Evolutionary conservation across 2,888 invertebrate genomes (phyloP).

Genomic region (Xylota sylvarum): DNA sequence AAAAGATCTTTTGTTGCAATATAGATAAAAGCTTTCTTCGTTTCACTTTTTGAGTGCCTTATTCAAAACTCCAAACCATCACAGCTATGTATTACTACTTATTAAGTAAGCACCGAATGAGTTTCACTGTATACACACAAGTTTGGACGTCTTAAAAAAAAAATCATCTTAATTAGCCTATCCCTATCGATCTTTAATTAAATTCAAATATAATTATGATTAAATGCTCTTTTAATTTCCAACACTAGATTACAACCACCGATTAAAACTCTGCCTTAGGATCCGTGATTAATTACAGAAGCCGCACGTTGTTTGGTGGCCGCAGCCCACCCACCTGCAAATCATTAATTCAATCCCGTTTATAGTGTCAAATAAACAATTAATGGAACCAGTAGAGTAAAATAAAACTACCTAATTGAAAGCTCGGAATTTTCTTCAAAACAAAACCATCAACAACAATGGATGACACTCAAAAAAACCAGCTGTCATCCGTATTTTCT

Average conservation of each 20-base stretch:
- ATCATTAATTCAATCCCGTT: slow-evolving; percentile 48
- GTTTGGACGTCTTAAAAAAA: not conserved
- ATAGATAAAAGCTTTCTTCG: no score
- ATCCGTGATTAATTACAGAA: slow-evolving; percentile 62
- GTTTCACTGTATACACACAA: not conserved
- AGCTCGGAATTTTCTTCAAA: slow-evolving; percentile 53
- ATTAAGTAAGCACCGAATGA: not conserved
- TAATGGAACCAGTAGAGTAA: slow-evolving; percentile 32
- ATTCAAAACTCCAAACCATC: no score
- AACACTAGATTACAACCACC: slow-evolving; percentile 26
- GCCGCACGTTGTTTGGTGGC: slow-evolving; percentile 35
- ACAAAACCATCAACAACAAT: slow-evolving; percentile 59
- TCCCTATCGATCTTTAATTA: slow-evolving; percentile 21
- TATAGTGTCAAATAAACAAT: slow-evolving; percentile 61
- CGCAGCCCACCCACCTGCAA: slow-evolving; percentile 30
- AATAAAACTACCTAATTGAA: slow-evolving; percentile 38
- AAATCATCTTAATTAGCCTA: slow-evolving; percentile 33
- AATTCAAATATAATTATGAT: slow-evolving; percentile 40
- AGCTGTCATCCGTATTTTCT: slow-evolving; percentile 50
- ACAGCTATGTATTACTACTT: no score
- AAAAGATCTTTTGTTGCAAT: no score
- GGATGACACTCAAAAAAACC: slow-evolving; percentile 62
- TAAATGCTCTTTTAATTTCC: slow-evolving; percentile 32
- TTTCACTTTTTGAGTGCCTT: no score
- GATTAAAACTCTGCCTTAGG: slow-evolving; percentile 43